These are phyloP conservation scores for Pseudocheirus occidentalis DNA, from an alignment of 2,797 vertebrate species.

Conservation along the genomic window DNA sequence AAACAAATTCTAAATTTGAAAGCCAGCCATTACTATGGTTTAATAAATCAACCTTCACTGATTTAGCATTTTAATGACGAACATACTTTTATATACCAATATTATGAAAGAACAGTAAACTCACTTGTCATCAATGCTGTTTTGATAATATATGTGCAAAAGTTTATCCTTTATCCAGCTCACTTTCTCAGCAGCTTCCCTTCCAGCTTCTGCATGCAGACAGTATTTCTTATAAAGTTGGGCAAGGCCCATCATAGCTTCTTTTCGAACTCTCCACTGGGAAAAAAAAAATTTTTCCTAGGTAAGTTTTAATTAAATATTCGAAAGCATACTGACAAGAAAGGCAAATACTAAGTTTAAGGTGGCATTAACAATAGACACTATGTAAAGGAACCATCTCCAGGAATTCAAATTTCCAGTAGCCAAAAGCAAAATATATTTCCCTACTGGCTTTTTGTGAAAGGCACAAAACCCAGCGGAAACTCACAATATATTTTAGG, in stretches of 20 bases:
- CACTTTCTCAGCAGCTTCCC: conserved; percentile 98
- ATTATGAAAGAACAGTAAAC: conserved; percentile 75
- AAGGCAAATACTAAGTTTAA: background rate
- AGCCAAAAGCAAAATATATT: background rate
- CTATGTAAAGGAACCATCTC: background rate
- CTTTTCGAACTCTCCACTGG: conserved; percentile 97
- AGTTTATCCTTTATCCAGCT: conserved; percentile 99
- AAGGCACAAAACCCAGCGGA: background rate
- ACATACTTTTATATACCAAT: conserved; percentile 54
- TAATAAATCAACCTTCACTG: conserved; percentile 19
- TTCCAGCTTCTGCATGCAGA: conserved; percentile 97
- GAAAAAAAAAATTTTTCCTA: conserved; percentile 69
- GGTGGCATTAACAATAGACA: background rate
- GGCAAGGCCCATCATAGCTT: conserved; percentile 99
- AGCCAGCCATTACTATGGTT: conserved; percentile 5
- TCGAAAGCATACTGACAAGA: conserved; percentile 25
- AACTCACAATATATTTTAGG: background rate
- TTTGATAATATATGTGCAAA: conserved; percentile 99
- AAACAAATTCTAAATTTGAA: conserved; percentile 40
- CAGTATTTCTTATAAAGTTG: conserved; percentile 99
- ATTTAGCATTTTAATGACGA: conserved; percentile 18
- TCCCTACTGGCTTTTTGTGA: background rate
- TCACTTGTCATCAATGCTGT: conserved; percentile 99
- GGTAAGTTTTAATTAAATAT: conserved; percentile 31
- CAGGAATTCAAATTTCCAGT: background rate